Evolutionary conservation across 2,113 vertebrate species (phyloP).

Genomic region (Eudyptes chrysolophus): DNA sequence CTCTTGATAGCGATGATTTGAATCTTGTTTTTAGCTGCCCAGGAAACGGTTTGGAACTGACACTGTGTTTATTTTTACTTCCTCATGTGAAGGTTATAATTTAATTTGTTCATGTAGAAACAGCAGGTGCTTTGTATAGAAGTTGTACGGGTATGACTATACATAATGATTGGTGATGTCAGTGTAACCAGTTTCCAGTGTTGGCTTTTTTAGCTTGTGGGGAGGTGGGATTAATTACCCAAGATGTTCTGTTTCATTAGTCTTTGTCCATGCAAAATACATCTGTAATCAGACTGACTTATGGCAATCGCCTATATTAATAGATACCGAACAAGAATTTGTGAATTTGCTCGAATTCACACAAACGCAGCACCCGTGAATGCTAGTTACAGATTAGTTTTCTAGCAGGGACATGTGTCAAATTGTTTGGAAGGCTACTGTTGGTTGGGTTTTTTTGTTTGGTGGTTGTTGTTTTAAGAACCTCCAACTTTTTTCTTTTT

Average conservation of each 20-base stretch:
- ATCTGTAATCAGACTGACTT: not conserved
- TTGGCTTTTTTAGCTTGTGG: not conserved
- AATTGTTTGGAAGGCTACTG: not conserved
- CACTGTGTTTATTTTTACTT: conserved; percentile 18
- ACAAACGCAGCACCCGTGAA: not conserved
- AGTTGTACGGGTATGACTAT: not conserved
- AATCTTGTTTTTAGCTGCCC: not conserved
- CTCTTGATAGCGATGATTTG: not conserved
- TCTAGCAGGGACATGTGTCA: not conserved
- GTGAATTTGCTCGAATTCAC: not conserved
- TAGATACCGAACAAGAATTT: not conserved
- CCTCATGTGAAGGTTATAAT: not conserved
- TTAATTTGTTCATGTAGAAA: not conserved
- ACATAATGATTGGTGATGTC: not conserved
- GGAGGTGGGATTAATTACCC: not conserved
- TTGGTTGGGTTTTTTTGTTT: not conserved
- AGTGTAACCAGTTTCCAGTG: not conserved
- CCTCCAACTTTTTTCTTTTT: not conserved
- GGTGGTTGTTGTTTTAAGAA: not conserved
- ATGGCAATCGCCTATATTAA: not conserved
- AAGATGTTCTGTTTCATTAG: not conserved
- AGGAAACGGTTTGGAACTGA: not conserved
- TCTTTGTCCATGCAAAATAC: not conserved
- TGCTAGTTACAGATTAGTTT: not conserved
- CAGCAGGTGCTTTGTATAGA: not conserved